Conservation (phyloP, 1,140 invertebrate species). For the Drosophila neocordata region DNA sequence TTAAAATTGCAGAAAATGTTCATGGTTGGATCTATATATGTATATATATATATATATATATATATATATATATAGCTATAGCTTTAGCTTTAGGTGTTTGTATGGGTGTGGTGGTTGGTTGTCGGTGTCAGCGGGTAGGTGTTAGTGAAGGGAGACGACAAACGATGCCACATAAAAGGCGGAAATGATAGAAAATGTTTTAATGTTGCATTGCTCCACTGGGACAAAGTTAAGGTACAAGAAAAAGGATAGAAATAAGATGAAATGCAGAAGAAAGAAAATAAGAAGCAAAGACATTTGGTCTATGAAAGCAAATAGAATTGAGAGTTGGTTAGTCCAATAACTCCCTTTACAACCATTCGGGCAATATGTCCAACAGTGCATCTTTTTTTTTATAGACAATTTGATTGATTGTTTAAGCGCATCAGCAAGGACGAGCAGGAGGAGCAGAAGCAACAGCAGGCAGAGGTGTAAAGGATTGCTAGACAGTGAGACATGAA, state of each 20-base stretch:
- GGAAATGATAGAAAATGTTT: slow-evolving; percentile 79
- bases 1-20: slow-evolving; percentile 74
- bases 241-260: neutral
- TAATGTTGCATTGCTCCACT: slow-evolving; percentile 57
- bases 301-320: neutral
- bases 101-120: too few relatives aligned
- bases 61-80: too few relatives aligned
- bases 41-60: too few relatives aligned
- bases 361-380: slow-evolving; percentile 37
- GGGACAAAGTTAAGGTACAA: neutral
- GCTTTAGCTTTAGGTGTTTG: too few relatives aligned
- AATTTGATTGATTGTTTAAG: slow-evolving; percentile 71
- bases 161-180: slow-evolving; percentile 53
- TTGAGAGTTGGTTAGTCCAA: slow-evolving; percentile 2
- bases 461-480: slow-evolving; percentile 1
- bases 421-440: neutral
- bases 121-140: slow-evolving; percentile 43
- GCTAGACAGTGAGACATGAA: neutral
- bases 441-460: slow-evolving; percentile 16
- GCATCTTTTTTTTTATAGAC: slow-evolving; percentile 51
- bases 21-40: slow-evolving; percentile 31
- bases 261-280: neutral
- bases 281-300: neutral
- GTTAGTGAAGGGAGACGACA: slow-evolving; percentile 28
- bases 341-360: neutral